Percentiles rank a stretch among this genome's conserved stretches.
Conservation (phyloP, 2,888 invertebrate genomes). For the Lampropteryx suffumata region DNA sequence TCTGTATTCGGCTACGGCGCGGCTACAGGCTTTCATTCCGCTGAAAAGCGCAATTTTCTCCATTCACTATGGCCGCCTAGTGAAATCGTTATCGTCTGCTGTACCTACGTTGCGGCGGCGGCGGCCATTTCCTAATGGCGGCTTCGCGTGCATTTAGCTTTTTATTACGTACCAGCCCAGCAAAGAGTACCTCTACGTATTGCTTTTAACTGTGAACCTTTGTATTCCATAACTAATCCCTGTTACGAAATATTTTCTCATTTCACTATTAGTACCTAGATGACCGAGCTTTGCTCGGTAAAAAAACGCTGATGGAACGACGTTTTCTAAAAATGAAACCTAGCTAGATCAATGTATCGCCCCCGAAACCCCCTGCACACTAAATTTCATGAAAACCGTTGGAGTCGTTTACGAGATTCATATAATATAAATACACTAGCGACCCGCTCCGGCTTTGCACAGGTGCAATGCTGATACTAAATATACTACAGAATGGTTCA, state of each 20-base stretch:
- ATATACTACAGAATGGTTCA: too few species aligned
- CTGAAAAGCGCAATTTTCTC: conserved; percentile 80
- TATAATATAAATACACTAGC: too few species aligned
- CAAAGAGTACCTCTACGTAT: conserved; percentile 41
- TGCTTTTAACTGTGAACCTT: conserved; percentile 42
- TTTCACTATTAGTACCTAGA: conserved; percentile 20
- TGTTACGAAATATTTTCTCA: conserved; percentile 22
- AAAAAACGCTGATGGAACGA: too few species aligned
- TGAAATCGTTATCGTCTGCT: conserved; percentile 76
- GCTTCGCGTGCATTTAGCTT: conserved; percentile 75
- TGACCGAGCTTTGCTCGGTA: too few species aligned
- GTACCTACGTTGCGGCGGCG: conserved; percentile 53
- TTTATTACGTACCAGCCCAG: conserved; percentile 55
- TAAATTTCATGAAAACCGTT: too few species aligned
- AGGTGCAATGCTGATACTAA: too few species aligned
- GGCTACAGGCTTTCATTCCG: conserved; percentile 70
- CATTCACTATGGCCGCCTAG: conserved; percentile 72
- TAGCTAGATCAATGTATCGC: too few species aligned
- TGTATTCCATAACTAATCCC: conserved; percentile 30
- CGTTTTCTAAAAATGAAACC: too few species aligned
- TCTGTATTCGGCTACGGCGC: conserved; percentile 64
- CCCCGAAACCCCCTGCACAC: too few species aligned
- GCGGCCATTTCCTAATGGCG: conserved; percentile 78
- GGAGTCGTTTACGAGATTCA: too few species aligned
- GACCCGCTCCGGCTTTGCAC: too few species aligned